Evolutionary conservation across 1,140 invertebrate species (phyloP).

Genomic region (Spodoptera litura): DNA sequence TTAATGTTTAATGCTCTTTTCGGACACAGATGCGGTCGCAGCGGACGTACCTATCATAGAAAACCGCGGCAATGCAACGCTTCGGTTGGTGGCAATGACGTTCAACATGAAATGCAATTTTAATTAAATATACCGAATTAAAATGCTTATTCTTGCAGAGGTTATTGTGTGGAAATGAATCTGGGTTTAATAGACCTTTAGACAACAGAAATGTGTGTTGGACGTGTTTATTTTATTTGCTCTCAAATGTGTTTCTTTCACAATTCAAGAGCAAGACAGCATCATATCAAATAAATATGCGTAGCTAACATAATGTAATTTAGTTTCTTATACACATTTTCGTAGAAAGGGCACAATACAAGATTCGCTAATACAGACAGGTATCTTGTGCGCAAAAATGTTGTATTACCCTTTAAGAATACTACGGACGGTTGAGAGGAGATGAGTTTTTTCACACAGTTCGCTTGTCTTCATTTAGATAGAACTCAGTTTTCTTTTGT

Average conservation of each 20-base stretch:
- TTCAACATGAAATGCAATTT: conserved; percentile 42
- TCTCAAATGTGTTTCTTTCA: neutral
- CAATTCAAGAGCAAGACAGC: neutral
- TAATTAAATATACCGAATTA: conserved; percentile 5
- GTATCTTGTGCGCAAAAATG: neutral
- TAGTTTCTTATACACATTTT: neutral
- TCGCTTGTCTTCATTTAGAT: conserved; percentile 20
- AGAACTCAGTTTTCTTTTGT: conserved; percentile 28
- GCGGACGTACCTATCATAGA: conserved; percentile 41
- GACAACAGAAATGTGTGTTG: neutral
- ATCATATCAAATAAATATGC: neutral
- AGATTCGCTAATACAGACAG: neutral
- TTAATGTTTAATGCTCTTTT: conserved; percentile 43
- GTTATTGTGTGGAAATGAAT: neutral
- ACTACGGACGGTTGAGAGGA: neutral
- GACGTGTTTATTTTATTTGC: neutral
- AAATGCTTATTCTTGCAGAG: conserved; percentile 15
- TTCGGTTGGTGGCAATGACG: conserved; percentile 34
- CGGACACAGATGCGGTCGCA: conserved; percentile 38
- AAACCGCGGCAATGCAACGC: conserved; percentile 39
- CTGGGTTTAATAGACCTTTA: no score
- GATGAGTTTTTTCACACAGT: conserved; percentile 12
- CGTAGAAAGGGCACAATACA: neutral
- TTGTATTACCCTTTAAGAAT: conserved; percentile 15
- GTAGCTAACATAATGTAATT: neutral